Conservation (phyloP, 2,113 vertebrate genomes). For the Pachyramphus minor region DNA sequence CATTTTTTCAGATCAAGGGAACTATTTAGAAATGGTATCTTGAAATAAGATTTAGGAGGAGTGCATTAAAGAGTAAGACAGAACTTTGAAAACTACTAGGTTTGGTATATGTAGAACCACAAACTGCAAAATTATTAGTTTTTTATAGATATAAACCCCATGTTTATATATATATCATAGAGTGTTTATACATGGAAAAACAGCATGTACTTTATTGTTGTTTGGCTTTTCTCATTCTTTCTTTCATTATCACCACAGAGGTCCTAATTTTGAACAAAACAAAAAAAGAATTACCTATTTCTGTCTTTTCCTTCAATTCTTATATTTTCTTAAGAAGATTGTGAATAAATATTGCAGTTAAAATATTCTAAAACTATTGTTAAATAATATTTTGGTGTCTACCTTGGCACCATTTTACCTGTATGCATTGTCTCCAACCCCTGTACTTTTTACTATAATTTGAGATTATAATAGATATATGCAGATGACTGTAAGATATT, state of each 20-base stretch:
- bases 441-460: not conserved
- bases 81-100: not conserved
- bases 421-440: not conserved
- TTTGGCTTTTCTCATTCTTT: not conserved
- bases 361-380: not conserved
- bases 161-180: not conserved
- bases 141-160: not conserved
- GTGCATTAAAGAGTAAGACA: not conserved
- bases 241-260: not conserved
- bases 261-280: not conserved
- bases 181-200: not conserved
- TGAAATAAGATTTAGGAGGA: not conserved
- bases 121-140: not conserved
- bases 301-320: not conserved
- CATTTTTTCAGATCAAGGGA: not conserved
- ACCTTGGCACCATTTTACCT: not conserved
- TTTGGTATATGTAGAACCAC: not conserved
- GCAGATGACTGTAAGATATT: not conserved
- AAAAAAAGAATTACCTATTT: not conserved
- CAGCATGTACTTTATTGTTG: not conserved
- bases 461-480: not conserved
- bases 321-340: not conserved
- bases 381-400: not conserved
- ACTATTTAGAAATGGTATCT: not conserved
- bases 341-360: not conserved